Percentiles rank a stretch among this genome's conserved stretches.
phyloP scores from a whole-genome alignment of 1,140 invertebrate genomes.

The Pemphigus obesinymphae region DNA sequence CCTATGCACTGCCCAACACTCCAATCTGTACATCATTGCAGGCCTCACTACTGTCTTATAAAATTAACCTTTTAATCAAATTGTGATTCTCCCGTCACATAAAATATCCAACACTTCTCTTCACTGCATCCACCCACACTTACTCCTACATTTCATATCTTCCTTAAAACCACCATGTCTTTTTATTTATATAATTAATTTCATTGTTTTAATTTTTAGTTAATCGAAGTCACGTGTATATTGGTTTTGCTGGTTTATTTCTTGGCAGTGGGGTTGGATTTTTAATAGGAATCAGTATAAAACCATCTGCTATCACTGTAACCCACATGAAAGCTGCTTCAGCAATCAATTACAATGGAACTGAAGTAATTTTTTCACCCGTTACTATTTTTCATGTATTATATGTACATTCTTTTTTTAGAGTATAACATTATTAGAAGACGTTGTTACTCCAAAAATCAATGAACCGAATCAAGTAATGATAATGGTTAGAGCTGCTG shows the following conservation, averaged over 20 bases:
- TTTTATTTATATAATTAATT: too few species aligned
- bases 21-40: too few species aligned
- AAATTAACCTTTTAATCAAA: too few species aligned
- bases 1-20: too few species aligned
- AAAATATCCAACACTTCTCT: too few species aligned
- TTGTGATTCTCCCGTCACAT: too few species aligned
- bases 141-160: too few species aligned
- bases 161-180: too few species aligned
- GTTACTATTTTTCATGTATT: background rate
- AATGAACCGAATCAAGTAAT: constrained; percentile 59
- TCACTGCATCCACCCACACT: too few species aligned
- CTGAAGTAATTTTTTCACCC: background rate
- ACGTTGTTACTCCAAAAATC: constrained; percentile 56
- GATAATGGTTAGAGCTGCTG: constrained; percentile 62
- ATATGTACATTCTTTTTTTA: constrained; percentile 48
- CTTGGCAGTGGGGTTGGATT: constrained; percentile 25
- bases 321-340: constrained; percentile 41
- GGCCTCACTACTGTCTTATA: too few species aligned
- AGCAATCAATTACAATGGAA: constrained; percentile 32
- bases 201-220: constrained; percentile 11
- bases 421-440: constrained; percentile 57
- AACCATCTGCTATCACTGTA: constrained; percentile 7
- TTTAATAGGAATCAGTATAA: constrained; percentile 21
- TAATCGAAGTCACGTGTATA: constrained; percentile 31
- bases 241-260: constrained; percentile 32